Evolutionary conservation across 2,797 vertebrate species (phyloP), one percentile per base, ranked within the genome.

Genomic region (Vespertilio murinus): DNA sequence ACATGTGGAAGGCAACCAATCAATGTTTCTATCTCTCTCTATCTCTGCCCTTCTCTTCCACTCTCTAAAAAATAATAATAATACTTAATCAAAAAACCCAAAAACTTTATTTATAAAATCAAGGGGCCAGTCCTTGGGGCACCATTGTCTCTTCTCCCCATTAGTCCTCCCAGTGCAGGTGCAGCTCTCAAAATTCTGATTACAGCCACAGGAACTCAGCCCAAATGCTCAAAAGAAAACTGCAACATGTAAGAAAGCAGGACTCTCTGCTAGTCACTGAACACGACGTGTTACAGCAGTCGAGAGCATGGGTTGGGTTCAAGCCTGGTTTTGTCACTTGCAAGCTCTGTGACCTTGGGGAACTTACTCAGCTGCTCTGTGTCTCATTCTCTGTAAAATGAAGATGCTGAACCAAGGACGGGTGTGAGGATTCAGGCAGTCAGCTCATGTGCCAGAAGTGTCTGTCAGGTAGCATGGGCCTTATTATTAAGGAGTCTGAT

Each of bases 71-170:
- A 56, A 25, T 56, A 5, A 56, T 25, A 59, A 59, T 59, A 59
- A 59, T 28, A 59, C 28, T 56, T 25, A 9, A 47, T 16, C 6
- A 30, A 59, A 59, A 28, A 59, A 0, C 52, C 17, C 54, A 59
- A 81, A 87, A 85, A n/a, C 40, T 79, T 75, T 45, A 59, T 81
- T 87, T 47, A 59, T 35, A 77, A 73, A 87, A 92, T 23, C 35
- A 91, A 23, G n/a, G 11, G 4, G 14, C 73, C 49, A 2, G 14
- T 3, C 7, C 18, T 93, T 3, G 33, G 11, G 25, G 13, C 10
- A 11, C 35, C 30, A 28, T 0, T 70, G 45, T 40, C 2, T 11
- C 54, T 30, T 38, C 47, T 17, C 6, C 18, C 20, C 17, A 3
- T 14, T 2, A 13, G 9, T 33, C 35, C 13, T 86, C 20, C 20